Base-by-base conservation (phyloP, 2,113 vertebrate genomes). In the Colossoma macropomum region DNA sequence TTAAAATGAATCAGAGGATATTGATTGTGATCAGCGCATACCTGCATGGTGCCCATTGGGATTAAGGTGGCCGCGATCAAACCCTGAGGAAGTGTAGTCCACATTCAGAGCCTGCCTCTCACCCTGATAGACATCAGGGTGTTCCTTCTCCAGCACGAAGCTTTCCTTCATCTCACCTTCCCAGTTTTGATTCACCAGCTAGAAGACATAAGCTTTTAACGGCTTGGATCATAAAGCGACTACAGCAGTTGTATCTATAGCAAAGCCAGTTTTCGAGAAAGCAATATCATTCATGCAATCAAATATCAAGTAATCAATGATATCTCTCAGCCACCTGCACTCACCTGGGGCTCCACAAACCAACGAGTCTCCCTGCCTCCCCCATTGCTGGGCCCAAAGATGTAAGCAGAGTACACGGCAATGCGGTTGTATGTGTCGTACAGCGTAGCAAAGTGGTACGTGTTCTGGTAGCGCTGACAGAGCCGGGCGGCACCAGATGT, bases 281-380 rank as follows among this genome's bases (percentile, higher is more conserved):
- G 10, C 9, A 13, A 50, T 10, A 50, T 15, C 13, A 1, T 8
- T 50, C 10, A 4, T 2, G 48, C 10, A 13, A 15, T 50, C 4
- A 34, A 5, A 34, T n/a, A n/a, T n/a, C n/a, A n/a, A n/a, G n/a
- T n/a, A 28, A 16, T 34, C 4, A 13, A 25, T 28, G 63, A 10
- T 6, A 10, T 6, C 2, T 32, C 10, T 62, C 10, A 28, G 3
- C 50, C 84, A n/a, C n/a, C n/a, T n/a, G n/a, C n/a, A n/a, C 89
- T 27, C 59, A 94, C 94, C 93, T 94, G 94, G 48, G 93, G 93
- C 85, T 94, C 94, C 0, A 94, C 86, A 86, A 94, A 95, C 93
- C 94, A 94, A 38, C 91, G 79, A 0, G 6, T 88, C 85, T 95
- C 93, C 41, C 93, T 84, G 41, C 92, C 93, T 0, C 94, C 93